Base-by-base conservation (phyloP, 2,113 vertebrate species). In the Rhizomys pruinosus region DNA sequence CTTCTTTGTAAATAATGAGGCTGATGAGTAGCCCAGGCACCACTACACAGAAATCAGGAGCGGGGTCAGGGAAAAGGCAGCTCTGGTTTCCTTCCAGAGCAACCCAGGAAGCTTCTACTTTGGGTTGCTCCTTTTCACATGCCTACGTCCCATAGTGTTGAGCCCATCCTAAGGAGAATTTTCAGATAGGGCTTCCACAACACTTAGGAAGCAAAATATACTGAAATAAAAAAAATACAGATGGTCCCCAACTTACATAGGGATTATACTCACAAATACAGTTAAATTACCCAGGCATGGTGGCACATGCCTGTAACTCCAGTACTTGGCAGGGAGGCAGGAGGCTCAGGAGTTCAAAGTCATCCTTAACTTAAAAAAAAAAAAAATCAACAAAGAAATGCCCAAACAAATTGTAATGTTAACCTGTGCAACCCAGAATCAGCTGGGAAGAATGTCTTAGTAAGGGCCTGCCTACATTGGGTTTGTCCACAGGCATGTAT, bases 91-190 rank as follows among this genome's bases (percentile, higher is more conserved):
- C 55, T 92, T 82, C 80, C 23, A 94, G 19, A 80, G 39, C 66
- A 92, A 91, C 37, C 44, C 44, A 52, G 37, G 74, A 95, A 92
- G 73, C 47, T 57, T 88, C 32, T 10, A 76, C 27, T 29, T 76
- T 80, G 9, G 79, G 80, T 23, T 66, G 72, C 19, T 52, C 63
- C 12, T 39, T 88, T 92, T 90, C 72, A 34, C 80, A 84, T 88
- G 72, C 39, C 71, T 66, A 84, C 57, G 52, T 71, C 37, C 44
- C 59, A 9, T 1, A 23, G 12, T 80, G 32, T 16, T 81, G 34
- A 29, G 73, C 27, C 57, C 42, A 90, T 25, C 64, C 17, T 63
- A 23, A 79, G 20, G 37, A 73, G 73, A 13, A 42, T 80, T 88
- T 87, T 87, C 9, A 91, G 94, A 73, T 1, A 72, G 37, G 84